Base-by-base conservation (phyloP, 2,888 invertebrate genomes). In the Hyles lineata region DNA sequence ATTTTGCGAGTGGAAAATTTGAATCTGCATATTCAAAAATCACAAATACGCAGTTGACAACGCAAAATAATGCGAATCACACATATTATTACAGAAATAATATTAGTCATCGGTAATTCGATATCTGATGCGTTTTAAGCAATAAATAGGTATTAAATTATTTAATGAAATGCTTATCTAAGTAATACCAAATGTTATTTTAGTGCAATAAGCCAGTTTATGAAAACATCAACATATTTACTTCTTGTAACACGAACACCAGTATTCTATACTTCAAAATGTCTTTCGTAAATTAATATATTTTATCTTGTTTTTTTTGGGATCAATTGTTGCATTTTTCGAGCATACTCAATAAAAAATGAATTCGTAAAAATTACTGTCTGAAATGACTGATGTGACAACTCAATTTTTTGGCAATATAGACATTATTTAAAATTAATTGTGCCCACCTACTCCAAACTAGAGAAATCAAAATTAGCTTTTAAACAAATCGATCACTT, bases 41-140 rank as follows among this genome's bases (percentile, higher is more conserved):
- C 23, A 43, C 17, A 3, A 50, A 23, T 67, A 43, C 67, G 50
- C 43, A 15, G 23, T 50, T 23, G 23, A 17, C 50, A 23, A 50
- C 25, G 17, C 8, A 43, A 21, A 43, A 63, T 62, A 67, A 23
- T 35, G 50, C 23, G 17, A 8, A 50, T 50, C 21, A 23, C 6
- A 50, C 50, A 35, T 17, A 67, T 43, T 35, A 17, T 50, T 15
- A 50, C 50, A 67, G 15, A 71, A 62, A 52, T 63, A 71, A 21
- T 21, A 50, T 21, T 52, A 21, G 32, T 62, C 55, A 55, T 52
- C 29, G 21, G 71, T 62, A 71, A 71, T 63, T 55, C 21, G 61
- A 71, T 32, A 71, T 32, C 32, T 25, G 55, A 21, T 71, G 62
- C 17, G 62, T 55, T 50, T 67, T 67, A 23, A 67, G 67, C 67